A percentile compares a stretch with the other conserved stretches of the same genome.
Conservation (phyloP, 2,888 invertebrate genomes). For the Epistrophe grossulariae region DNA sequence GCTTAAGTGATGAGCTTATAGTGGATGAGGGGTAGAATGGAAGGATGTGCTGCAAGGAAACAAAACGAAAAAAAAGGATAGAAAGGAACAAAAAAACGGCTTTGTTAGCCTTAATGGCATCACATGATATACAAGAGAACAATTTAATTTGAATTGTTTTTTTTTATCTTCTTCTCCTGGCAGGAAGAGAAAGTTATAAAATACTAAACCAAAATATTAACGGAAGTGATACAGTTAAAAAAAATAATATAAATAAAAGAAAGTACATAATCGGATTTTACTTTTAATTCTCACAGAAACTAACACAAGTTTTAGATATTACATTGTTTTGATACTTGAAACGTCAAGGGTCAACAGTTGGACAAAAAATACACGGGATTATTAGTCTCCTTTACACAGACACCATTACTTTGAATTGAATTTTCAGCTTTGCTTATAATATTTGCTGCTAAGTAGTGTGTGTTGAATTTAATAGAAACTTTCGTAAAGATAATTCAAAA, state of each 20-base stretch:
- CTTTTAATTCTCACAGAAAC: conserved; percentile 11
- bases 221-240: conserved; percentile 37
- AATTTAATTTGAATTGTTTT: conserved; percentile 38
- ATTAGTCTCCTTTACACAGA: too few species aligned
- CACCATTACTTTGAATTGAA: too few species aligned
- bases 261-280: conserved; percentile 20
- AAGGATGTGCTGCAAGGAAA: background rate
- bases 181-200: background rate
- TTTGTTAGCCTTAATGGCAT: conserved; percentile 44
- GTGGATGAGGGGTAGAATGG: background rate
- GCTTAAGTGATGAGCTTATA: conserved; percentile 55
- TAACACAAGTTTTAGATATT: background rate
- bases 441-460: too few species aligned
- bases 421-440: too few species aligned
- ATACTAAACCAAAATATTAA: conserved; percentile 5
- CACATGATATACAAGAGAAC: conserved; percentile 9
- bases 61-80: background rate
- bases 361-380: too few species aligned
- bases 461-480: too few species aligned
- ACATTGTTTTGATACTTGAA: background rate
- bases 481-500: too few species aligned
- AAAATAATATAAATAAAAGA: conserved; percentile 1
- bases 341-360: background rate
- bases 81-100: background rate
- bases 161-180: background rate